These are phyloP conservation scores for Crossaster papposus DNA, from an alignment of 53 echinoderm and acorn worm genomes.

Conservation along the genomic window DNA sequence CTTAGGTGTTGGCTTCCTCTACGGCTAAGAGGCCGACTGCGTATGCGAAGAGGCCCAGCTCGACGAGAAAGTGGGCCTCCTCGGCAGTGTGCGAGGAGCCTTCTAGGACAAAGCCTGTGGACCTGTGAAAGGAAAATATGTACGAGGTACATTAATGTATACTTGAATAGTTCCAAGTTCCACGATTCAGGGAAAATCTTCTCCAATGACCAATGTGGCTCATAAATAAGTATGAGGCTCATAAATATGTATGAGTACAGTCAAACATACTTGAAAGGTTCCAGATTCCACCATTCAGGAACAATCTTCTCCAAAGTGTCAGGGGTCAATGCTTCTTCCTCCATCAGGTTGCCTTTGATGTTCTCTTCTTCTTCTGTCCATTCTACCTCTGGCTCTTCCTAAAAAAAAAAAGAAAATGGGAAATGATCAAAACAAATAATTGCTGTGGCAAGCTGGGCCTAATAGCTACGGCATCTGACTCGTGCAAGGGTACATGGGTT, in stretches of 20 bases:
- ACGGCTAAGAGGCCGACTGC: slow-evolving; percentile 43
- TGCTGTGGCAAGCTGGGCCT: too few species aligned
- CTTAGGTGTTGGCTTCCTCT: not conserved
- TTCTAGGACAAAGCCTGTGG: slow-evolving; percentile 90
- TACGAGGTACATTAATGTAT: slow-evolving; percentile 32
- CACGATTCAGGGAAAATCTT: slow-evolving; percentile 92
- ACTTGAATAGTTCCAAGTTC: slow-evolving; percentile 96
- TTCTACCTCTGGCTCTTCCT: slow-evolving; percentile 89
- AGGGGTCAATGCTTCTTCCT: slow-evolving; percentile 78
- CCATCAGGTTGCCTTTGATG: slow-evolving; percentile 94
- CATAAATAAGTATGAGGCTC: too few species aligned
- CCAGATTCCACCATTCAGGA: slow-evolving; percentile 88
- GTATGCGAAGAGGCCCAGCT: slow-evolving; percentile 88
- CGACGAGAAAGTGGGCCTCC: slow-evolving; percentile 92
- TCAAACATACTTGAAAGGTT: slow-evolving; percentile 98
- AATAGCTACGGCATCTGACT: too few species aligned
- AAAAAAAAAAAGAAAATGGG: not conserved
- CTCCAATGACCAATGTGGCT: too few species aligned
- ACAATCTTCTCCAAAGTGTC: slow-evolving; percentile 88
- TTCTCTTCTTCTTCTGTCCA: slow-evolving; percentile 94
- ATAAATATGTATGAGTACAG: not conserved
- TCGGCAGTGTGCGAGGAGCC: slow-evolving; percentile 91
- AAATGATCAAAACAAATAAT: too few species aligned
- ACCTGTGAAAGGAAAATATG: slow-evolving; percentile 46
- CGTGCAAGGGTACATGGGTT: too few species aligned